These are phyloP conservation scores for Dasyurus viverrinus DNA, from an alignment of 2,113 vertebrate species.

Conservation along the genomic window DNA sequence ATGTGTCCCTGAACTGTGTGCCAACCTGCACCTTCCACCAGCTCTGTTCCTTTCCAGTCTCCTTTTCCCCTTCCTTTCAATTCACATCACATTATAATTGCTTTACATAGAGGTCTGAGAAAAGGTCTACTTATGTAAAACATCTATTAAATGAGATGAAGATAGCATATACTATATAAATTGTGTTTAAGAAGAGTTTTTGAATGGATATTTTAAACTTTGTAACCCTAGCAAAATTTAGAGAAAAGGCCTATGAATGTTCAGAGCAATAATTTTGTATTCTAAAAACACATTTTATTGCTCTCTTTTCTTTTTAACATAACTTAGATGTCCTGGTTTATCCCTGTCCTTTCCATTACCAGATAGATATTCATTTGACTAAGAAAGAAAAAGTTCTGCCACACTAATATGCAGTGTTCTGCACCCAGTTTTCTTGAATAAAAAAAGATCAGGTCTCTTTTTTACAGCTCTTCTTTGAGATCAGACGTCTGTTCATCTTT, in stretches of 20 bases:
- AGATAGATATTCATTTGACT: background rate
- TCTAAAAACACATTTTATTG: background rate
- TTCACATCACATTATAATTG: background rate
- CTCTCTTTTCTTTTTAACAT: background rate
- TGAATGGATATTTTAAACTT: background rate
- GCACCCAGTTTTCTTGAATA: background rate
- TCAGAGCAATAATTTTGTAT: background rate
- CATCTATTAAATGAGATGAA: background rate
- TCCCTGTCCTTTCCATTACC: background rate
- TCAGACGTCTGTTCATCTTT: background rate
- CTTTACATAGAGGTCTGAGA: background rate
- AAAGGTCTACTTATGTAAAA: background rate
- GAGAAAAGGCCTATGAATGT: background rate
- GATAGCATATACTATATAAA: background rate
- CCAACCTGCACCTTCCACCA: too few relatives aligned
- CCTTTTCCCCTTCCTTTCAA: background rate
- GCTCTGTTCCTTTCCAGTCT: too few relatives aligned
- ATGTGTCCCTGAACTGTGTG: background rate
- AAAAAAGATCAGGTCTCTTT: background rate
- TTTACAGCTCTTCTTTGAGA: background rate
- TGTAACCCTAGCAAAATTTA: background rate
- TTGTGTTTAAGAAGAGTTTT: background rate
- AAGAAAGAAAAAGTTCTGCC: background rate
- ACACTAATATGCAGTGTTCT: background rate
- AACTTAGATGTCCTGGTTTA: background rate